phyloP scores from a whole-genome alignment of 2,797 vertebrate species.

The Arctocebus calabarensis region DNA sequence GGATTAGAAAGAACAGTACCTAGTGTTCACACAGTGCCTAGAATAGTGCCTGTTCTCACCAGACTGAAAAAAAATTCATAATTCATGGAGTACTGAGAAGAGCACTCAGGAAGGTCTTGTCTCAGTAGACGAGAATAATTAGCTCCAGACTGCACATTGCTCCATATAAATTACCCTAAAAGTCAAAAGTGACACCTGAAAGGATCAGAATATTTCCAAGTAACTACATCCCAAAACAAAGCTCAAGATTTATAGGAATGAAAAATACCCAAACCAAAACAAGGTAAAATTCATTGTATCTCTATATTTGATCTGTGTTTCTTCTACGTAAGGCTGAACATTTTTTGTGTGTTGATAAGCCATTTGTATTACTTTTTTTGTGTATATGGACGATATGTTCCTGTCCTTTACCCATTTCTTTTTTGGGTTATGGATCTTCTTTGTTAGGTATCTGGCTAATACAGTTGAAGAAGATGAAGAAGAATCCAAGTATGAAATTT shows the following conservation, averaged over 20 bases:
- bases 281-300: slow-evolving; percentile 47
- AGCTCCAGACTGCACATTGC: slow-evolving; percentile 33
- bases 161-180: slow-evolving; percentile 10
- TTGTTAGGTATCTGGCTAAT: slow-evolving; percentile 95
- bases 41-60: slow-evolving; percentile 17
- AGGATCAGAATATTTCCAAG: slow-evolving; percentile 28
- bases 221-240: slow-evolving; percentile 57
- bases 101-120: slow-evolving; percentile 7
- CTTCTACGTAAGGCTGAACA: slow-evolving; percentile 42
- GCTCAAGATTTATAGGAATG: slow-evolving; percentile 49
- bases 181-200: slow-evolving; percentile 42
- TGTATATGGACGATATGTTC: not conserved
- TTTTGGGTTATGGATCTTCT: slow-evolving; percentile 72
- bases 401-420: slow-evolving; percentile 61
- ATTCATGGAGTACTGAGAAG: not conserved
- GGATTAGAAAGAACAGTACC: not conserved
- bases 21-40: not conserved
- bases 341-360: slow-evolving; percentile 45
- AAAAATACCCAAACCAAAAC: slow-evolving; percentile 30
- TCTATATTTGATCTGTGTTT: slow-evolving; percentile 54
- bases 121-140: not conserved
- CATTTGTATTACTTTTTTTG: not conserved
- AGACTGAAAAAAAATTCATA: slow-evolving; percentile 11
- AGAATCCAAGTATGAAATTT: slow-evolving; percentile 97
- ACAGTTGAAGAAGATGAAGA: slow-evolving; percentile 99